These are phyloP conservation scores for Brachionus rotundiformis DNA, from an alignment of 1,140 invertebrate species.

Conservation along the genomic window DNA sequence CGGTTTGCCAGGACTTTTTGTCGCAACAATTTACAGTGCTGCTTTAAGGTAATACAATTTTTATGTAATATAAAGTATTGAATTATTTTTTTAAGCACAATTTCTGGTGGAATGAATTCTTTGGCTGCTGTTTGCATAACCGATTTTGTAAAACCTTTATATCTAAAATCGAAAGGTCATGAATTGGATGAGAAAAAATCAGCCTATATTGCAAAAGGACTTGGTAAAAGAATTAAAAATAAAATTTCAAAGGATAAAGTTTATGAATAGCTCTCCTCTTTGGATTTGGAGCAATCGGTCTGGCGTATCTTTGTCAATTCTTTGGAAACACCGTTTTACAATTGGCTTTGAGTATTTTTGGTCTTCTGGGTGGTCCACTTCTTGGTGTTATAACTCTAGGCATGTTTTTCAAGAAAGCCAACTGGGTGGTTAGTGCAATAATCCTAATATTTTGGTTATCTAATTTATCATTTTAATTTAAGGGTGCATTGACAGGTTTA, in stretches of 20 bases:
- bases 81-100: conserved; percentile 70
- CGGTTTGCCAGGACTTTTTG: conserved; percentile 82
- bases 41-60: conserved; percentile 72
- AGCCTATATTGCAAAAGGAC: conserved; percentile 4
- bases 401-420: conserved; percentile 79
- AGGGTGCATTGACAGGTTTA: conserved; percentile 26
- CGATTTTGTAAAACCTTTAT: conserved; percentile 66
- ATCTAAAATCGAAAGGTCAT: neutral
- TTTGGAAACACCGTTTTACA: conserved; percentile 57
- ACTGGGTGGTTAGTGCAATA: conserved; percentile 72
- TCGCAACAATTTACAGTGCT: conserved; percentile 81
- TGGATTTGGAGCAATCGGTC: conserved; percentile 57
- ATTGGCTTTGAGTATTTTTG: conserved; percentile 59
- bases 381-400: conserved; percentile 77
- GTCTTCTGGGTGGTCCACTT: conserved; percentile 59
- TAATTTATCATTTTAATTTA: neutral
- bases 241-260: conserved; percentile 57
- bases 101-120: conserved; percentile 86
- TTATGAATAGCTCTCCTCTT: conserved; percentile 68
- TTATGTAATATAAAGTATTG: too few species aligned
- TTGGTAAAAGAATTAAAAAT: neutral
- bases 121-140: conserved; percentile 84
- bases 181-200: conserved; percentile 6
- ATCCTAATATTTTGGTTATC: neutral
- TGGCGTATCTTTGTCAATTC: conserved; percentile 57